Base-by-base conservation (phyloP, 2,113 vertebrate species). In the Andinoacara biseriatus region DNA sequence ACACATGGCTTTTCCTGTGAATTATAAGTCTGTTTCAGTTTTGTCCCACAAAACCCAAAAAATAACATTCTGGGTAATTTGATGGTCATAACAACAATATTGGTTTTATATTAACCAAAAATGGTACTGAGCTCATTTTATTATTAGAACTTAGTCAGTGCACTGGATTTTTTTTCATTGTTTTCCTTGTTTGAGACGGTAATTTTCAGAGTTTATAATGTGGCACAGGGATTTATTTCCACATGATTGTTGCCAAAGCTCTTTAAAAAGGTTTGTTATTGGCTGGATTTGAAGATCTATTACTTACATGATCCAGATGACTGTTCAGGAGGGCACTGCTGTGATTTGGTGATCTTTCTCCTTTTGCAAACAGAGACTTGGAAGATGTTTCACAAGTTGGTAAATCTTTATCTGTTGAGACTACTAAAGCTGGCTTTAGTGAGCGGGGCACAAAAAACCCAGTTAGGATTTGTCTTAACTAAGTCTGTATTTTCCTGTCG, bases 11-110 rank as follows among this genome's bases (percentile, higher is more conserved):
- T 29, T 61, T 7, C 18, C 40, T 49, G 26, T 7, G 29, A 52
- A 61, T n/a, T 31, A 20, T 15, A 22, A 35, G 18, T 17, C 10
- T 15, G 57, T 26, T 46, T 76, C 31, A 22, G 13, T 7, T 7
- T 18, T 56, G 31, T 35, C n/a, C 35, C 29, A 76, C 13, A 59
- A 57, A 58, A 72, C 5, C 5, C 3, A 6, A 38, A 5, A 29
- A 67, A 56, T 54, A 49, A 8, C 29, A 61, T 63, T 4, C 15
- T 2, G 14, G n/a, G 57, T 77, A 40, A 58, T 69, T 56, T 4
- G 56, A 72, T 74, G 40, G 74, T 74, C 52, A 18, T 33, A 8
- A 58, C 75, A 52, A 74, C 9, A 52, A 22, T 78, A 83, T 62
- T 2, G 65, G 14, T 84, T 74, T 67, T 67, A 61, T 40, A 69